Percentiles rank a stretch among this genome's conserved stretches.
phyloP scores from a whole-genome alignment of 2,888 invertebrate genomes.

The Metopia argyrocephala region DNA sequence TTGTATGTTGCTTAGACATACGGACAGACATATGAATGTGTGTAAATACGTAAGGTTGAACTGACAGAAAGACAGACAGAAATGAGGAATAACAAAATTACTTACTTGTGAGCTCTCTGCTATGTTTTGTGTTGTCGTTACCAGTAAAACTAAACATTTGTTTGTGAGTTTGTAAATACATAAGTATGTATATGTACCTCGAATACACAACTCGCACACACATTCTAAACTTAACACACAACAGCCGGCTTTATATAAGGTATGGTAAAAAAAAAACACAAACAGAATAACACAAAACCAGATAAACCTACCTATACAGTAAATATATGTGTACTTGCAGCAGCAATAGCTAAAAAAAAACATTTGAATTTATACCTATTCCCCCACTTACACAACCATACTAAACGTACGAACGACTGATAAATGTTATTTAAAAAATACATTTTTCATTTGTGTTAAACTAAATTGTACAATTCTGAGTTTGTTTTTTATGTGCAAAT shows the following conservation, averaged over 20 bases:
- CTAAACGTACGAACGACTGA: background rate
- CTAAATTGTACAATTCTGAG: background rate
- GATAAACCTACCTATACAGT: no score
- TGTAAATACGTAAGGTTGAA: background rate
- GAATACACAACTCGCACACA: constrained; percentile 13
- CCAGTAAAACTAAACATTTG: constrained; percentile 27
- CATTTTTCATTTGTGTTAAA: background rate
- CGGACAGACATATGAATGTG: background rate
- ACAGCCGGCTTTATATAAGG: constrained; percentile 52
- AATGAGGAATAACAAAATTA: constrained; percentile 39
- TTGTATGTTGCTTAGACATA: constrained; percentile 24
- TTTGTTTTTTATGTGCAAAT: background rate
- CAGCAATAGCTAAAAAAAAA: constrained; percentile 22
- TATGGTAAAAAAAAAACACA: constrained; percentile 6
- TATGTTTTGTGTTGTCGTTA: constrained; percentile 11
- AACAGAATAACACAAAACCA: constrained; percentile 8
- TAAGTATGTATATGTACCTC: constrained; percentile 15
- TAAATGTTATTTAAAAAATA: constrained; percentile 1
- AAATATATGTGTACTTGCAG: constrained; percentile 27
- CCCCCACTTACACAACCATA: background rate
- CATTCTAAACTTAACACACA: constrained; percentile 23
- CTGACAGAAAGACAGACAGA: constrained; percentile 17
- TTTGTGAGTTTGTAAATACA: constrained; percentile 31
- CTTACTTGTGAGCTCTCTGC: constrained; percentile 22
- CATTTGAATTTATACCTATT: constrained; percentile 9